Evolutionary conservation across 2,113 vertebrate species (phyloP), one percentile per base, ranked within the genome.

Genomic region (Myotis brandtii): DNA sequence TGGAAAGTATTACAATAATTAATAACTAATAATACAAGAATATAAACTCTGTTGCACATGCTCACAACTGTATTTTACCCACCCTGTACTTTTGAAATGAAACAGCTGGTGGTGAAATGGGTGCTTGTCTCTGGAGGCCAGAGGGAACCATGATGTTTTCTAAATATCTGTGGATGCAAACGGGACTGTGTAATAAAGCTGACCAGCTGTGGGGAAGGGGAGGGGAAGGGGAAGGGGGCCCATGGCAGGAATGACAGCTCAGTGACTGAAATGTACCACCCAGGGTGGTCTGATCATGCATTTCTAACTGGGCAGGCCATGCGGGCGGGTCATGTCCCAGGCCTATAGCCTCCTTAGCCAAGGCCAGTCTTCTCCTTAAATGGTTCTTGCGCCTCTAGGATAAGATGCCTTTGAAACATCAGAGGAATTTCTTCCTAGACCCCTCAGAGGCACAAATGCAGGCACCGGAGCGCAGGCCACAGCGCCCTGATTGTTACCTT

Each of bases 171-270:
- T 32, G 27, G 11, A 13, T 6, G 3, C 43, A 0, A 21, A 43
- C 6, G 27, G 40, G 37, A 40, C 27, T 30, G 5, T 20, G 34
- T 2, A 46, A 64, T 82, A 20, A 30, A 20, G 16, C 56, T 32
- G 27, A 82, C 34, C 7, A 18, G 37, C 54, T 62, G n/a, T 21
- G 69, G 69, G 20, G 34, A 11, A 20, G 67, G 20, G 11, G 37
- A 6, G 12, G 5, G 12, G 6, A 12, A 13, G 1, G 25, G 6
- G 13, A 11, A 12, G 7, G 30, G 52, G n/a, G 4, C 6, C 30
- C 21, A 30, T 18, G 5, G 80, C 37, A 62, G 80, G 4, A 9
- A 37, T 62, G 56, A 12, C 37, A 62, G 25, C 25, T 43, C 37
- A 30, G 37, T 18, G 25, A 30, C 34, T 1, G 9, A 59, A 5